These are phyloP conservation scores for Anabacerthia variegaticeps DNA, from an alignment of 2,797 vertebrate genomes.

Conservation along the genomic window DNA sequence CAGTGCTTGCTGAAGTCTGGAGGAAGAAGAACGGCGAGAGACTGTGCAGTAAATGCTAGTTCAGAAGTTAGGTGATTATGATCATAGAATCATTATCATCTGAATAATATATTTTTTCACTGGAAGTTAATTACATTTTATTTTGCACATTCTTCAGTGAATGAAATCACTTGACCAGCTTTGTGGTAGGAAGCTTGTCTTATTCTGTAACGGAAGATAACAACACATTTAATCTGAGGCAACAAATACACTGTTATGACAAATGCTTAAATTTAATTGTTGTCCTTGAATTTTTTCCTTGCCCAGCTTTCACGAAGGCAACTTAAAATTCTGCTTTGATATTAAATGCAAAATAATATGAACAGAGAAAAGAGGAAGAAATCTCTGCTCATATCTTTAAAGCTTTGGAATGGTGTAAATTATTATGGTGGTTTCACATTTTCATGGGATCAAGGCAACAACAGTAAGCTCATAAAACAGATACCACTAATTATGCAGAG, in stretches of 20 bases:
- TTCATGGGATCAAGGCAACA: conserved; percentile 83
- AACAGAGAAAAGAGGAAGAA: conserved; percentile 16
- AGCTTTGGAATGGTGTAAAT: conserved; percentile 77
- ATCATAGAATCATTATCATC: not conserved
- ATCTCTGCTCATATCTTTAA: conserved; percentile 68
- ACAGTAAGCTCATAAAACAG: conserved; percentile 86
- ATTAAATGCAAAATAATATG: not conserved
- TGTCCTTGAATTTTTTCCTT: not conserved
- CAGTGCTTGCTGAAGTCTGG: not conserved
- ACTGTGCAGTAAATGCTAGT: not conserved
- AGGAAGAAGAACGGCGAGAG: not conserved
- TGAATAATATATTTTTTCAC: not conserved
- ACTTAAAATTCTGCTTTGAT: conserved; percentile 20
- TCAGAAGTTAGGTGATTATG: not conserved
- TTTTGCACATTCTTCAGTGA: not conserved
- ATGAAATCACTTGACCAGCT: not conserved
- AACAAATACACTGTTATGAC: not conserved
- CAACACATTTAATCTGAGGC: not conserved
- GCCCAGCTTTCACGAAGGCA: not conserved
- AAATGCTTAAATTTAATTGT: conserved; percentile 18
- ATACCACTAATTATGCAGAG: conserved; percentile 86
- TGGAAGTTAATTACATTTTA: not conserved
- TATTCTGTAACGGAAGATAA: not conserved
- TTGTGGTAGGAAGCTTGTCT: not conserved
- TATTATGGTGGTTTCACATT: conserved; percentile 83